Evolutionary conservation across 2,113 vertebrate genomes (phyloP).

Genomic region (Xenotilapia longispinis): DNA sequence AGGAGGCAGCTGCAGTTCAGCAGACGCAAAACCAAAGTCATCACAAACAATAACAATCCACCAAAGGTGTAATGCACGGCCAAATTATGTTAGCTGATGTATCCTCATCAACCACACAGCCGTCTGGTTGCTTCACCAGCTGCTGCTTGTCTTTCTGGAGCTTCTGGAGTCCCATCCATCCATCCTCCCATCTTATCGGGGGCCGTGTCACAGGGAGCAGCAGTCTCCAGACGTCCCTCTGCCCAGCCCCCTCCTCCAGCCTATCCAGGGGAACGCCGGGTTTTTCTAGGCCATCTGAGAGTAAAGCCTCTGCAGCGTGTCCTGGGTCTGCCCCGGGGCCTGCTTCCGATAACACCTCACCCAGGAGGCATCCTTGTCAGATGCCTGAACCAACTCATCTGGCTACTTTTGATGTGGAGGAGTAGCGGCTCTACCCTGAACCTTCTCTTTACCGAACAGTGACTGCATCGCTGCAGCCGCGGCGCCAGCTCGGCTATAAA

Average conservation of each 20-base stretch:
- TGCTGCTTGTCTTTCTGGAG: not conserved
- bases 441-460: not conserved
- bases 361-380: not conserved
- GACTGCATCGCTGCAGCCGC: not conserved
- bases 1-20: not conserved
- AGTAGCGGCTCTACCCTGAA: not conserved
- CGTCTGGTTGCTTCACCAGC: accelerated
- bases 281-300: not conserved
- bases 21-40: not conserved
- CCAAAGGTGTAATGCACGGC: not conserved
- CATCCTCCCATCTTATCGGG: accelerated
- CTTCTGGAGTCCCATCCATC: not conserved
- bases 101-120: not conserved
- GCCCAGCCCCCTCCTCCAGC: not conserved
- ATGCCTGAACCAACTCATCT: not conserved
- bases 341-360: not conserved
- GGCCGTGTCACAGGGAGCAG: not conserved
- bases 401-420: accelerated
- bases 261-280: accelerated
- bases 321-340: not conserved
- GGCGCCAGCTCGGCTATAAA: not conserved
- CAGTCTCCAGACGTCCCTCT: not conserved
- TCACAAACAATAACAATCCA: not conserved
- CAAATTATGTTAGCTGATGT: not conserved
- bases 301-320: not conserved